phyloP scores from a whole-genome alignment of 2,113 vertebrate species.

The Hippolais icterina region DNA sequence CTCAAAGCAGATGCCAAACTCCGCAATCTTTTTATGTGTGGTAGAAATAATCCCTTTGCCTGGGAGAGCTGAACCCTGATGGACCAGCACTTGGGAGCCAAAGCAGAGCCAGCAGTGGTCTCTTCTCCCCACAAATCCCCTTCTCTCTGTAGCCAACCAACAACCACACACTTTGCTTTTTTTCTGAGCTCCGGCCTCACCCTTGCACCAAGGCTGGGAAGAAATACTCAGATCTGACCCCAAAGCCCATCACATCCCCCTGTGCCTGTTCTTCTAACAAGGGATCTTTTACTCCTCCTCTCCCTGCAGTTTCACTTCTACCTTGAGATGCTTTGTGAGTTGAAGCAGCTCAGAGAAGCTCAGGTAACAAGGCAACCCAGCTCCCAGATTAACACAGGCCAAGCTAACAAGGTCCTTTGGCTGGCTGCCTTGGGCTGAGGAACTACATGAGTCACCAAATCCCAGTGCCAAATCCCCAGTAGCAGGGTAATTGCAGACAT shows the following conservation, averaged over 20 bases:
- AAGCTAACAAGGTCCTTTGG: neutral
- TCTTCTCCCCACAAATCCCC: neutral
- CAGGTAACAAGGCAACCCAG: neutral
- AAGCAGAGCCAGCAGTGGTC: neutral
- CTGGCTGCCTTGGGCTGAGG: neutral
- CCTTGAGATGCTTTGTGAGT: neutral
- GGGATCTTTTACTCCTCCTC: neutral
- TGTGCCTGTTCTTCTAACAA: neutral
- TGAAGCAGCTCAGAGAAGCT: neutral
- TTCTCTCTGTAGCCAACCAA: neutral
- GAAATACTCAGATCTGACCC: neutral
- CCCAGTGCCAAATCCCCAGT: neutral
- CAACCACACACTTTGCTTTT: neutral
- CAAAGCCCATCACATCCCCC: neutral
- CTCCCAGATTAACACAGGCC: neutral
- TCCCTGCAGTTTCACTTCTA: neutral
- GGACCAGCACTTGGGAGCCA: neutral
- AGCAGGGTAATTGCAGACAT: neutral
- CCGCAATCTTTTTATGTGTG: conserved; percentile 19
- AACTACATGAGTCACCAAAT: neutral
- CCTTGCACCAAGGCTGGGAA: neutral
- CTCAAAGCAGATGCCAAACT: conserved; percentile 52
- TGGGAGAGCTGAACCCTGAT: neutral
- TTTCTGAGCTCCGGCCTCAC: neutral
- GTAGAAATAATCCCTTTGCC: conserved; percentile 14